Evolutionary conservation across 2,888 invertebrate genomes (phyloP), one percentile per base, ranked within the genome.

Genomic region (Podotricha telesiphe): DNA sequence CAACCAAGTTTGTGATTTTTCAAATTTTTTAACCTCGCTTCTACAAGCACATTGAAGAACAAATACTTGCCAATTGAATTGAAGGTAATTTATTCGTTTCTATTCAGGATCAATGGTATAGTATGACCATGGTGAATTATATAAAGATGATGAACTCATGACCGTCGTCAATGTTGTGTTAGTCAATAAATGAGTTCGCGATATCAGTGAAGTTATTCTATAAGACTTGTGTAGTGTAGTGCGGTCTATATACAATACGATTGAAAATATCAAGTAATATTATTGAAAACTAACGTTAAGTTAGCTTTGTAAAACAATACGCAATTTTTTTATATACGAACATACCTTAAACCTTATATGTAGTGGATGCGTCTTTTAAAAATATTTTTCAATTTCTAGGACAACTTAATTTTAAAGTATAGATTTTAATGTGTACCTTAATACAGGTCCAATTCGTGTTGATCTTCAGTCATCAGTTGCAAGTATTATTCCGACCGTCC

Each of bases 381-480:
- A n/a, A n/a, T n/a, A n/a, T n/a, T n/a, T n/a, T n/a, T n/a, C n/a
- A n/a, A n/a, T n/a, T n/a, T n/a, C n/a, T n/a, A n/a, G n/a, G n/a
- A n/a, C n/a, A n/a, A n/a, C n/a, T n/a, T n/a, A n/a, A n/a, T n/a
- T n/a, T n/a, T n/a, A n/a, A n/a, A n/a, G 28, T 28, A 28, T 28
- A 28, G 3, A 28, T 28, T 8, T 37, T 42, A 13, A 42, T 42
- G 2, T 11, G 1, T 42, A 42, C 13, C 37, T 8, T 1, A 11
- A 42, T 19, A 28, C 93, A 98, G 98, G 94, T 97, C 58, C 98
- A 99, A 94, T 99, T 99, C 92, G 96, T 98, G 79, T 92, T 96
- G 82, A 98, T 98, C 84, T 97, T 98, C 93, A 94, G 94, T 63
- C 98, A 99, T 90, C 98, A 98, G 86, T 96, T 98, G 93, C 98